Conservation (phyloP, 2,888 invertebrate genomes). For the Campoplex nolae region DNA sequence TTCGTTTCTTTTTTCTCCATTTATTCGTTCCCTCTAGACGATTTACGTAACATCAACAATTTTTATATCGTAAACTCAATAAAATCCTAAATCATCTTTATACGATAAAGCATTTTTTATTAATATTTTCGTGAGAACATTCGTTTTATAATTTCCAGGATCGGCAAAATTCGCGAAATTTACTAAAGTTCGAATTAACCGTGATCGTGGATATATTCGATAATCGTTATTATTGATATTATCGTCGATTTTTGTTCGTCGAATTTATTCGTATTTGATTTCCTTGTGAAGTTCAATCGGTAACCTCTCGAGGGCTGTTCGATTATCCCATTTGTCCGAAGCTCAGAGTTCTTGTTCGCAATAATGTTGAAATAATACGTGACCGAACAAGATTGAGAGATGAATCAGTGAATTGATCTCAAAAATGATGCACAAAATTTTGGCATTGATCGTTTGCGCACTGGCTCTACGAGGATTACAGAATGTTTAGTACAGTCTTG, state of each 20-base stretch:
- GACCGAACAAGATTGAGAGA: neutral
- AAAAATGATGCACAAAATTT: slow-evolving; percentile 9
- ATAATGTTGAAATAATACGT: slow-evolving; percentile 13
- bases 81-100: slow-evolving; percentile 44
- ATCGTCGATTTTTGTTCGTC: no score
- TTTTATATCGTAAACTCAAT: slow-evolving; percentile 3
- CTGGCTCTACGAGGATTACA: neutral
- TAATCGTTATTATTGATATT: no score
- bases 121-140: neutral
- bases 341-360: neutral
- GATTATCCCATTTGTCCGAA: neutral
- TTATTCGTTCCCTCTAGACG: slow-evolving; percentile 2
- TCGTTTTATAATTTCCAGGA: neutral
- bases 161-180: slow-evolving; percentile 37
- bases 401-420: neutral
- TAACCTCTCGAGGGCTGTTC: neutral
- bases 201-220: no score
- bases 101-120: slow-evolving; percentile 29
- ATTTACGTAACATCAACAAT: slow-evolving; percentile 1
- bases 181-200: slow-evolving; percentile 13
- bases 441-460: slow-evolving; percentile 10
- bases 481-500: slow-evolving; percentile 15
- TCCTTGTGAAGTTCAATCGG: neutral
- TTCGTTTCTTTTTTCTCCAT: slow-evolving; percentile 4
- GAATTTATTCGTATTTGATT: neutral